These are phyloP conservation scores for Montipora sp. DNA, from an alignment of 64 coral and sea anemone species.

Conservation along the genomic window DNA sequence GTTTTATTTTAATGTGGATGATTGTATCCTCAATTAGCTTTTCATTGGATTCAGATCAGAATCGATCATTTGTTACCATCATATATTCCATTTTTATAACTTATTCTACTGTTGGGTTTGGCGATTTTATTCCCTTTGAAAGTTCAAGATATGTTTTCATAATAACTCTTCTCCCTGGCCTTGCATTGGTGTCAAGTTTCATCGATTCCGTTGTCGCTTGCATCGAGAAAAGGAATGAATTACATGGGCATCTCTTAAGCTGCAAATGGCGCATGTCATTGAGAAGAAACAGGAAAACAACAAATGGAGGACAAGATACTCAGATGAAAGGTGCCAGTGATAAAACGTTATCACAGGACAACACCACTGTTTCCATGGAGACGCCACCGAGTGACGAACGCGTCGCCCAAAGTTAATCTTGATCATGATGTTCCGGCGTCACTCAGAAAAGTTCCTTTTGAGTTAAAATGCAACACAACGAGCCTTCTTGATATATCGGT, in stretches of 20 bases:
- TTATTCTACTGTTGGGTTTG: constrained; percentile 55
- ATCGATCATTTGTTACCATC: not conserved
- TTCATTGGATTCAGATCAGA: not conserved
- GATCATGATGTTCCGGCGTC: too few relatives aligned
- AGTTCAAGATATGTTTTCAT: constrained; percentile 14
- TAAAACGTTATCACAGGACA: not conserved
- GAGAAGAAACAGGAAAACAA: not conserved
- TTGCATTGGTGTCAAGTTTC: constrained; percentile 15
- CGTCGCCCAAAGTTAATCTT: not conserved
- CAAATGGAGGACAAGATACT: not conserved
- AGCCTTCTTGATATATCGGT: too few relatives aligned
- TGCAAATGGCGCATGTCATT: not conserved
- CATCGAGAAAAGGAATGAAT: not conserved
- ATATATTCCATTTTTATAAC: constrained; percentile 59
- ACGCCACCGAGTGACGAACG: not conserved
- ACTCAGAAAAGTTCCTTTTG: too few relatives aligned
- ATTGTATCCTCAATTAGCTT: not conserved
- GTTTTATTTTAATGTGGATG: not conserved
- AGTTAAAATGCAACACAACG: too few relatives aligned
- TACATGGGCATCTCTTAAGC: not conserved
- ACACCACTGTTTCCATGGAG: not conserved
- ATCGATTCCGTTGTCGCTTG: constrained; percentile 30
- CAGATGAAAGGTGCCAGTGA: not conserved
- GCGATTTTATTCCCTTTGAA: constrained; percentile 60
- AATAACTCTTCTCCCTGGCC: constrained; percentile 8